phyloP scores from a whole-genome alignment of 92 coral and sea anemone genomes.

The Muricea muricata region DNA sequence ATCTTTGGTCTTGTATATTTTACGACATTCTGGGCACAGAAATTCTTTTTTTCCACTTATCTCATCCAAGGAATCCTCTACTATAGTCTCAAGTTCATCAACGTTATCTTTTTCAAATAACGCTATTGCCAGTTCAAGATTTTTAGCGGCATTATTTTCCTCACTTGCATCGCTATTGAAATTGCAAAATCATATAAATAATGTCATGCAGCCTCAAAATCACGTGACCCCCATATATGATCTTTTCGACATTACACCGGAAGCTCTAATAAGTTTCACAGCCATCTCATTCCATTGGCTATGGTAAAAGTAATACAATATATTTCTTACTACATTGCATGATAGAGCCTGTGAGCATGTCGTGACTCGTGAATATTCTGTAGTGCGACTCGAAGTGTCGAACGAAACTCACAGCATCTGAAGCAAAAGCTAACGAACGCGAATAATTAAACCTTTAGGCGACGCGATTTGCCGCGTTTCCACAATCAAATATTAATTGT shows the following conservation, averaged over 20 bases:
- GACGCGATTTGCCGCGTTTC: too few relatives aligned
- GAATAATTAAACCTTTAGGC: too few relatives aligned
- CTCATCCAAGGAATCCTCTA: constrained; percentile 1
- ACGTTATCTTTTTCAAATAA: neutral
- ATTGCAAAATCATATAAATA: neutral
- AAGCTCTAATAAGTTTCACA: neutral
- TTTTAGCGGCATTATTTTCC: neutral
- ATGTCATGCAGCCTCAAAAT: neutral
- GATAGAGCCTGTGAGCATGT: too few relatives aligned
- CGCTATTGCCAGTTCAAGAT: constrained; percentile 14
- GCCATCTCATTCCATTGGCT: neutral
- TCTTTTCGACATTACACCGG: neutral
- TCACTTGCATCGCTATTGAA: neutral
- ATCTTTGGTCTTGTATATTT: neutral
- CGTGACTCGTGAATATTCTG: too few relatives aligned
- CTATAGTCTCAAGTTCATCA: neutral
- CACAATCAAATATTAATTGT: too few relatives aligned
- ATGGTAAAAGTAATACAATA: too few relatives aligned
- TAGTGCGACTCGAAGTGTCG: too few relatives aligned
- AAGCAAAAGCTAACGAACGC: too few relatives aligned
- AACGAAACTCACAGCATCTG: too few relatives aligned
- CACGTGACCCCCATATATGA: neutral
- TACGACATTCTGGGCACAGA: too few relatives aligned
- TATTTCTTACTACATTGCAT: too few relatives aligned
- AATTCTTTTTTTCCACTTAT: constrained; percentile 13